Conservation (phyloP, 1,140 invertebrate genomes). For the Chelonus insularis region DNA sequence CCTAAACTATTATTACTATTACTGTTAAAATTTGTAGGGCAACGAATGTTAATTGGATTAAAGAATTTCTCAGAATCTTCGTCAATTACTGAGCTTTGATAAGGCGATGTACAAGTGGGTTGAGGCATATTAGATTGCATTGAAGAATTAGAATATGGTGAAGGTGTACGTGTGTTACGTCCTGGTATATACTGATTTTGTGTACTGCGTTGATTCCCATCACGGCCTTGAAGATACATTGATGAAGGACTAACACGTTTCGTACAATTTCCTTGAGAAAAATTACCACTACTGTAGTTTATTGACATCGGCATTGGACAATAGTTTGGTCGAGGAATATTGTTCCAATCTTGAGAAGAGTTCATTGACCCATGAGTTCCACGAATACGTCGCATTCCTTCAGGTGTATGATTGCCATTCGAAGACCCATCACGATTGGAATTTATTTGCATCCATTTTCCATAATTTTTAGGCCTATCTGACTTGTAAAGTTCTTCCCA, state of each 20-base stretch:
- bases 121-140: conserved; percentile 40
- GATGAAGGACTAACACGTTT: conserved; percentile 54
- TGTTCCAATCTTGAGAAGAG: conserved; percentile 42
- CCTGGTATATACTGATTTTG: conserved; percentile 38
- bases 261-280: conserved; percentile 39
- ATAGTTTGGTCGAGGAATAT: conserved; percentile 31
- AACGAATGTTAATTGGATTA: conserved; percentile 53
- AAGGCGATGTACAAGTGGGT: conserved; percentile 48
- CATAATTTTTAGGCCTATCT: conserved; percentile 40
- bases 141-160: conserved; percentile 46
- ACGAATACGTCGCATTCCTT: conserved; percentile 43
- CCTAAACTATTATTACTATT: conserved; percentile 35
- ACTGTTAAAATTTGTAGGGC: background rate
- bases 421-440: conserved; percentile 43
- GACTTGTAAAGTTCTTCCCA: conserved; percentile 44
- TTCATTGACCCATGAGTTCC: conserved; percentile 40
- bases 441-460: conserved; percentile 41
- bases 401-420: conserved; percentile 38
- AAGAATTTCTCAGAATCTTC: conserved; percentile 47
- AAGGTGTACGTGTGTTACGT: conserved; percentile 49
- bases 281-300: conserved; percentile 41
- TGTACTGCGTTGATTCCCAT: conserved; percentile 49
- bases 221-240: conserved; percentile 42
- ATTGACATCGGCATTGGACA: conserved; percentile 34
- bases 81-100: conserved; percentile 41